These are phyloP conservation scores for Phylloscopus trochilus DNA, from an alignment of 2,113 vertebrate species.

Conservation along the genomic window DNA sequence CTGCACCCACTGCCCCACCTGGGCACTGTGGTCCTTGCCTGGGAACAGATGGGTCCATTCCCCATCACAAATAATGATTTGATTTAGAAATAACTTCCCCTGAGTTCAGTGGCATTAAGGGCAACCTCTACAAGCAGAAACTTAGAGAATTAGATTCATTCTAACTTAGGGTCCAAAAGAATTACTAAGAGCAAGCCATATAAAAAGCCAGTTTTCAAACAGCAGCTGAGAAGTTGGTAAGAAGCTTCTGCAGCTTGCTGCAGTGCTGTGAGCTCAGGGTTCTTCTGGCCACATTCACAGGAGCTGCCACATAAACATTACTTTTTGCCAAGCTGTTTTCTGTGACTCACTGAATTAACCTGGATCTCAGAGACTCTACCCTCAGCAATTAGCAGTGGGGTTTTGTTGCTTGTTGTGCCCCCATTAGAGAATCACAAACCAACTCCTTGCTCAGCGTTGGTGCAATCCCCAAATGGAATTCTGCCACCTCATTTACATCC, in stretches of 20 bases:
- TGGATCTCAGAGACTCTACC: not conserved
- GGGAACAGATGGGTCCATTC: not conserved
- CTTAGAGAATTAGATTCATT: not conserved
- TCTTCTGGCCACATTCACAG: not conserved
- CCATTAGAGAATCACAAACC: not conserved
- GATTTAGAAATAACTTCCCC: not conserved
- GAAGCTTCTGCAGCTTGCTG: not conserved
- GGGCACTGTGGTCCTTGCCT: not conserved
- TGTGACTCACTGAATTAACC: not conserved
- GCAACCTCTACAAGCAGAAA: not conserved
- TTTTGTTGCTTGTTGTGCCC: not conserved
- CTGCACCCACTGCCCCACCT: not conserved
- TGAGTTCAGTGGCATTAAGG: not conserved
- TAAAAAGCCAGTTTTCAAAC: not conserved
- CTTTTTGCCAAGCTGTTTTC: not conserved
- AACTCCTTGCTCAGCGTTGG: not conserved
- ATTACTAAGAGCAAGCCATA: not conserved
- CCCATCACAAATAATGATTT: not conserved
- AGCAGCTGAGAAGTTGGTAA: not conserved
- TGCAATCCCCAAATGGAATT: not conserved
- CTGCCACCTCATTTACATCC: conserved; percentile 13
- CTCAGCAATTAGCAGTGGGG: conserved; percentile 1
- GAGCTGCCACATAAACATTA: not conserved
- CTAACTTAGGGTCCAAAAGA: not conserved
- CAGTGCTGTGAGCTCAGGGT: not conserved